These are phyloP conservation scores for Drosophila neocordata DNA, from an alignment of 1,140 invertebrate genomes.

Conservation along the genomic window DNA sequence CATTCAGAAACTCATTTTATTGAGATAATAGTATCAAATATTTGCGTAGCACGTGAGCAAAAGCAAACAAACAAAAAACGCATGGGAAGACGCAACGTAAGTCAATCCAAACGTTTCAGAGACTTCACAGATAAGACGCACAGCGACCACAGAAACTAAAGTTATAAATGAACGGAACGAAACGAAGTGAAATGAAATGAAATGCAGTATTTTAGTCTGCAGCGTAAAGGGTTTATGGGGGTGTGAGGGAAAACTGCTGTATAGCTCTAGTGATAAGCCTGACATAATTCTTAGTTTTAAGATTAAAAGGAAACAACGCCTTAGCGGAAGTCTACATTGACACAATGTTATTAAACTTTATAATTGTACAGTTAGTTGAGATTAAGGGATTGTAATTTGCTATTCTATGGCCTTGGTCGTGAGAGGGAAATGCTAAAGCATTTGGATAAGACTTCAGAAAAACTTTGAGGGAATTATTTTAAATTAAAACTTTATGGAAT, in stretches of 20 bases:
- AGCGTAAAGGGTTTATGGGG: too few species aligned
- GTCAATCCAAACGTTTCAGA: background rate
- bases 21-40: background rate
- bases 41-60: background rate
- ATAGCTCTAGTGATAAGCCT: background rate
- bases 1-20: background rate
- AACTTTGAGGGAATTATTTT: background rate
- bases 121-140: background rate
- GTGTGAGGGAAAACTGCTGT: too few species aligned
- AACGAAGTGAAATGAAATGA: background rate
- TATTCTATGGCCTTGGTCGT: background rate
- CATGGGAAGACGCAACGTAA: background rate
- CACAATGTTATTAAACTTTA: background rate
- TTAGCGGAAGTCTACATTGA: background rate
- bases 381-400: background rate
- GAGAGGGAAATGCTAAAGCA: background rate
- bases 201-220: too few species aligned
- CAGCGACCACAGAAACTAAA: background rate
- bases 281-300: slow-evolving; percentile 3
- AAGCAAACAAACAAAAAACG: background rate
- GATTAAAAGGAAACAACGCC: background rate
- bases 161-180: background rate
- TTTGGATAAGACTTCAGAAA: background rate
- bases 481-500: background rate
- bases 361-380: background rate